A percentile compares a stretch with the other conserved stretches of the same genome.
These are phyloP conservation scores for Archivesica marissinica DNA, from an alignment of 1,140 invertebrate genomes.

Conservation along the genomic window DNA sequence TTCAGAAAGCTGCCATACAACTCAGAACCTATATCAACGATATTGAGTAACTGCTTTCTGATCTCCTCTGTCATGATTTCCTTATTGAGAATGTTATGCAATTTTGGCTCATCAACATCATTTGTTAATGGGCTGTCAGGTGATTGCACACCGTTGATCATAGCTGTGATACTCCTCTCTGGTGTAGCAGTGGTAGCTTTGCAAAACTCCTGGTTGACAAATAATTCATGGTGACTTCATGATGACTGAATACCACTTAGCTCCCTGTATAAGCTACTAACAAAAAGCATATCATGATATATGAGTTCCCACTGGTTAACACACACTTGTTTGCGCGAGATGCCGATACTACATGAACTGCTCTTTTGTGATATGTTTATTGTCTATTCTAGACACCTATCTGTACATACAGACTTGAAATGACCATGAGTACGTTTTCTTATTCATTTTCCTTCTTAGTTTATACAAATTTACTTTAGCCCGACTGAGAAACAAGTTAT, in stretches of 20 bases:
- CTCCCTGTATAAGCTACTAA: constrained; percentile 6
- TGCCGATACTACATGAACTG: constrained; percentile 23
- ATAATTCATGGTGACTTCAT: neutral
- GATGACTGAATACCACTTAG: no score
- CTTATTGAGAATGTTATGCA: no score
- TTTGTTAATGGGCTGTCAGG: no score
- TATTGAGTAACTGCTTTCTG: no score
- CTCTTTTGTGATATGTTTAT: constrained; percentile 26
- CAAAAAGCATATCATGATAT: constrained; percentile 40
- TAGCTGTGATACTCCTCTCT: no score
- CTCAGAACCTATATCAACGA: neutral
- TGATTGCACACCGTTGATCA: neutral
- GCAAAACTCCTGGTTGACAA: neutral
- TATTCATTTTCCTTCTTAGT: constrained; percentile 22
- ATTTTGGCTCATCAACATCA: no score
- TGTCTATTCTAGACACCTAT: neutral
- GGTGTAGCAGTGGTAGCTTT: no score
- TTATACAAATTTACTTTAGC: no score
- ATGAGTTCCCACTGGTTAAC: constrained; percentile 32
- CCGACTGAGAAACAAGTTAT: no score
- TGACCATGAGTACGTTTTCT: constrained; percentile 11
- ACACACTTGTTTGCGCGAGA: constrained; percentile 4
- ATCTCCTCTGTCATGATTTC: no score
- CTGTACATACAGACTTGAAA: constrained; percentile 15
- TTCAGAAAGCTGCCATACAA: neutral